phyloP scores from a whole-genome alignment of 2,888 invertebrate species.

The Trichogramma evanescens region DNA sequence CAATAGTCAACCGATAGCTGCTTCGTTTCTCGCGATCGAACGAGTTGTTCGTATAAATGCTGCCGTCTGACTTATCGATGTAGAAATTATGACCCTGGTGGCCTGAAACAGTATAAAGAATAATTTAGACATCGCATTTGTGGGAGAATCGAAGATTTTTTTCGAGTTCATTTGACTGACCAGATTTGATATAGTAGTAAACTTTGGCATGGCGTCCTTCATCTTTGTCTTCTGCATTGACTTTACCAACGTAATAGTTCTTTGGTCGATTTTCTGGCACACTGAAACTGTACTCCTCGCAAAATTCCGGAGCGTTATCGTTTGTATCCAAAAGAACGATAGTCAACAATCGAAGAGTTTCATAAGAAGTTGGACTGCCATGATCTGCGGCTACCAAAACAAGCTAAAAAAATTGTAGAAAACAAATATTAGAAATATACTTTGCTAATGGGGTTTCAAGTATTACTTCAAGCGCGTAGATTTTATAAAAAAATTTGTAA shows the following conservation, averaged over 20 bases:
- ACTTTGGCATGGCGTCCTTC: constrained; percentile 75
- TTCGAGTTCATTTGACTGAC: constrained; percentile 24
- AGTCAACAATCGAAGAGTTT: constrained; percentile 67
- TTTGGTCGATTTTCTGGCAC: constrained; percentile 61
- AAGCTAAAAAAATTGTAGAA: constrained; percentile 50
- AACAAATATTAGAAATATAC: background rate
- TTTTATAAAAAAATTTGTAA: background rate
- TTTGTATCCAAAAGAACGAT: constrained; percentile 72
- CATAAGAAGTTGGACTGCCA: constrained; percentile 73
- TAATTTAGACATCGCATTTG: background rate
- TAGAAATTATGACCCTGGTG: constrained; percentile 72
- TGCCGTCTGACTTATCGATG: constrained; percentile 73
- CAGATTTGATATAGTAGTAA: constrained; percentile 70
- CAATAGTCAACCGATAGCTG: constrained; percentile 67
- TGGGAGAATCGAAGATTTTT: background rate
- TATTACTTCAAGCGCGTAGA: background rate
- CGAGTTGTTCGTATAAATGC: constrained; percentile 68
- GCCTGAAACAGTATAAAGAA: constrained; percentile 48
- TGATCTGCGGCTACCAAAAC: constrained; percentile 77
- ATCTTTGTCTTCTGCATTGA: constrained; percentile 68
- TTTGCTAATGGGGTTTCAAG: background rate
- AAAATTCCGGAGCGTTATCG: constrained; percentile 75
- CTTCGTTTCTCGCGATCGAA: constrained; percentile 76
- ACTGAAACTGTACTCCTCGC: constrained; percentile 61
- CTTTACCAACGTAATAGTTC: constrained; percentile 54